Evolutionary conservation across 1,140 invertebrate genomes (phyloP).

Genomic region (Trinorchestia longiramus): DNA sequence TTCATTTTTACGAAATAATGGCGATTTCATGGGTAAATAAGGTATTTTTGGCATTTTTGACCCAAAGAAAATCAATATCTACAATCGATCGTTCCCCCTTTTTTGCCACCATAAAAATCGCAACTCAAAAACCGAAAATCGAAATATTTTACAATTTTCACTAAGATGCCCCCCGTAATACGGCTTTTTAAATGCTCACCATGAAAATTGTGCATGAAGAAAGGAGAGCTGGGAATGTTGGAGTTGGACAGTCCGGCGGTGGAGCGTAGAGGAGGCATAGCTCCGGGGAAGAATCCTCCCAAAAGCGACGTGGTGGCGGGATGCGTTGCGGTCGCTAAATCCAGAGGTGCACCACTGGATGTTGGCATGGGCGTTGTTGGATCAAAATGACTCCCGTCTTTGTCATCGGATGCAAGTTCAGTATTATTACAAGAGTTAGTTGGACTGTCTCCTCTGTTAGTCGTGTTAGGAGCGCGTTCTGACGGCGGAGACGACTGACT

Average conservation of each 20-base stretch:
- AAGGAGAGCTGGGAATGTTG: slow-evolving; percentile 6
- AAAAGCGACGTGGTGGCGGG: neutral
- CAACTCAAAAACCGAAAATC: no score
- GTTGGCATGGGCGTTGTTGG: neutral
- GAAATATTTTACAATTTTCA: no score
- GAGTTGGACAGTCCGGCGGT: neutral
- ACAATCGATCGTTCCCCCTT: no score
- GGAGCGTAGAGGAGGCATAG: neutral
- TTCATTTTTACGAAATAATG: no score
- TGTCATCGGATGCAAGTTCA: neutral
- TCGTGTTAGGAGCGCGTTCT: neutral
- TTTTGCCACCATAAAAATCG: no score
- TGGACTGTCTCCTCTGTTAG: slow-evolving; percentile 19
- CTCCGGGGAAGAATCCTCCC: slow-evolving; percentile 19
- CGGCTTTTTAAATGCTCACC: neutral
- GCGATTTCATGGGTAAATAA: no score
- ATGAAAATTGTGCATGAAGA: slow-evolving; percentile 31
- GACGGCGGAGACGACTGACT: slow-evolving; percentile 37
- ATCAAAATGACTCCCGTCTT: neutral
- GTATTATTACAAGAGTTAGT: neutral
- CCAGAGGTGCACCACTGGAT: neutral
- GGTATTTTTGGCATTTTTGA: no score
- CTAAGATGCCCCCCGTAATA: neutral
- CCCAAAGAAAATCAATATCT: no score
- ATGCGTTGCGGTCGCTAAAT: neutral